These are phyloP conservation scores for Tipula unca DNA, from an alignment of 2,888 invertebrate species.

Conservation along the genomic window DNA sequence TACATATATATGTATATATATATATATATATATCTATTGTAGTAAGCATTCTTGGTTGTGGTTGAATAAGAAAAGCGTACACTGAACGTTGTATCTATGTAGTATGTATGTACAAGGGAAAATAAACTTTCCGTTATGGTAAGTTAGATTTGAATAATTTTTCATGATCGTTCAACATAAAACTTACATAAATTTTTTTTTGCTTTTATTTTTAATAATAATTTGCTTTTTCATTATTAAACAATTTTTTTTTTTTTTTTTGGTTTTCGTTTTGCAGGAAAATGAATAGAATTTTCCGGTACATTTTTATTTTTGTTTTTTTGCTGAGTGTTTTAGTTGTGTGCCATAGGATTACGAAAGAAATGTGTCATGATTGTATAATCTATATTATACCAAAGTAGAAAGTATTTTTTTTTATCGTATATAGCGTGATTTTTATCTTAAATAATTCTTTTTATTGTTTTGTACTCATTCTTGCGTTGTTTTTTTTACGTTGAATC, in stretches of 20 bases:
- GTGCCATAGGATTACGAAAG: neutral
- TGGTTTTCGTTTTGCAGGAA: too few relatives aligned
- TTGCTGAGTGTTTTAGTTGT: neutral
- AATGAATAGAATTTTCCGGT: neutral
- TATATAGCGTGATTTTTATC: neutral
- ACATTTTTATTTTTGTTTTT: neutral
- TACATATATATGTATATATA: neutral
- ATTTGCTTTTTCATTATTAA: neutral
- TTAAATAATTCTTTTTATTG: neutral
- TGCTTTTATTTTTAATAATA: neutral
- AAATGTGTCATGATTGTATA: constrained; percentile 8
- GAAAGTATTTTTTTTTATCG: neutral
- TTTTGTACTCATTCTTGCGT: neutral
- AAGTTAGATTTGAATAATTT: constrained; percentile 14
- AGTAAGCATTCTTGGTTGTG: neutral
- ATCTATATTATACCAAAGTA: neutral
- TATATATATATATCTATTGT: neutral
- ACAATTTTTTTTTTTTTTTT: neutral
- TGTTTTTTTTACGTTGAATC: neutral
- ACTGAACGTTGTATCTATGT: too few relatives aligned
- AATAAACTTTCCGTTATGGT: neutral
- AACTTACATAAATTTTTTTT: neutral
- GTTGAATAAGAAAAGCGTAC: neutral
- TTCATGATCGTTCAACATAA: constrained; percentile 18
- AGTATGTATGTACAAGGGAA: neutral